These are phyloP conservation scores for Arctia plantaginis DNA, from an alignment of 2,888 invertebrate genomes.

Conservation along the genomic window DNA sequence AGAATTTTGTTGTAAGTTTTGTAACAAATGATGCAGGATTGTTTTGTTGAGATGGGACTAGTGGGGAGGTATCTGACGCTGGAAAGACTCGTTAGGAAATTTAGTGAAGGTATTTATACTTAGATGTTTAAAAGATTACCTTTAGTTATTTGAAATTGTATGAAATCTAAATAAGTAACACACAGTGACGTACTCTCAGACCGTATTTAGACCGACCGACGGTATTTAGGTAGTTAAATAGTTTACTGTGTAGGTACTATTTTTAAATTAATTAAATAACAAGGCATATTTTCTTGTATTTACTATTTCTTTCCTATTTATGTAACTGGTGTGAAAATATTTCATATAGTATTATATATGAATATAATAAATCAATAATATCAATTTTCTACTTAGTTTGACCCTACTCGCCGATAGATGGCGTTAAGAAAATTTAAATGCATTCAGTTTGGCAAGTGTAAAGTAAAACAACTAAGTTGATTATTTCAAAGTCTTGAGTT, in stretches of 20 bases:
- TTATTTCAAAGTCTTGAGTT: background rate
- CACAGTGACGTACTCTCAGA: background rate
- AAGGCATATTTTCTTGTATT: background rate
- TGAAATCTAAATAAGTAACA: background rate
- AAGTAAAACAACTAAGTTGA: background rate
- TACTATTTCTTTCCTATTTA: background rate
- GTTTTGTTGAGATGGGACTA: background rate
- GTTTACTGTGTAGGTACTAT: background rate
- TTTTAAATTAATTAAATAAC: background rate
- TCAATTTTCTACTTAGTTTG: conserved; percentile 22
- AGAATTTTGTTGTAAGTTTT: background rate
- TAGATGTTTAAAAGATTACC: background rate
- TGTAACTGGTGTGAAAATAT: background rate
- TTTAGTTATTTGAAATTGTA: background rate
- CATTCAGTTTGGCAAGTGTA: too few relatives aligned
- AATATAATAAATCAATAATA: background rate
- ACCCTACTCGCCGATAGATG: conserved; percentile 73
- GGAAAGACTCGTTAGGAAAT: background rate
- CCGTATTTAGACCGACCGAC: too few relatives aligned
- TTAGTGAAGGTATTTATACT: background rate
- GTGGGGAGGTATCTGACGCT: background rate
- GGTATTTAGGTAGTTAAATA: background rate
- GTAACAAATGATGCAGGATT: background rate
- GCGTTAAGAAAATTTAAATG: conserved; percentile 46
- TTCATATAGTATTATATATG: background rate